phyloP scores from a whole-genome alignment of 2,797 vertebrate genomes.

The Onychomys torridus region DNA sequence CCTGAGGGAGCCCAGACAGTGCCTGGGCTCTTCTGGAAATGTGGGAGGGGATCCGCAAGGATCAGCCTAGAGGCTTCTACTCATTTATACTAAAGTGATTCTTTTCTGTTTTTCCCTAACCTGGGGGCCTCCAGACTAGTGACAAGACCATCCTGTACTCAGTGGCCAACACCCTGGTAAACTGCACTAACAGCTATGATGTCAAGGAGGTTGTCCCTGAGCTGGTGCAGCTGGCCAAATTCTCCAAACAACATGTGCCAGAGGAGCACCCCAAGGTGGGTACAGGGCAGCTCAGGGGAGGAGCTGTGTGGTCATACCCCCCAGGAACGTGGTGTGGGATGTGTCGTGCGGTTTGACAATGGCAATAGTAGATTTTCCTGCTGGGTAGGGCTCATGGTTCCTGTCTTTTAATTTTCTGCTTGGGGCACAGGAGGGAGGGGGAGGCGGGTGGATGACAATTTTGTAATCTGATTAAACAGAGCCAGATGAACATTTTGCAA shows the following conservation, averaged over 20 bases:
- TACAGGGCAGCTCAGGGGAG: rapidly evolving
- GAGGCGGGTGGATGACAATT: neutral
- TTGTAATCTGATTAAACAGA: neutral
- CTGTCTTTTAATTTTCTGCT: constrained; percentile 1
- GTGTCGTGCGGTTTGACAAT: rapidly evolving
- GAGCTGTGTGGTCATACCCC: no score
- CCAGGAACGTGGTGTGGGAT: neutral
- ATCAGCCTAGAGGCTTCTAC: neutral
- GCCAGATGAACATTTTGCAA: neutral
- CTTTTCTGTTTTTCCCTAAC: neutral
- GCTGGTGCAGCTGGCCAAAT: constrained; percentile 96
- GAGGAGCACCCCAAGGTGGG: constrained; percentile 98
- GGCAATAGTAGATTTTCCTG: neutral
- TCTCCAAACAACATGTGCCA: constrained; percentile 98
- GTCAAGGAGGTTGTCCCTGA: constrained; percentile 98
- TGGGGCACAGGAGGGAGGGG: rapidly evolving
- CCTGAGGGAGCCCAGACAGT: neutral
- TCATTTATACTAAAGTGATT: neutral
- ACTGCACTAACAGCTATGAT: constrained; percentile 98
- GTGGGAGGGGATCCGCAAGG: neutral
- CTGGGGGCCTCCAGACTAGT: constrained; percentile 87
- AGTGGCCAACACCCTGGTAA: constrained; percentile 94
- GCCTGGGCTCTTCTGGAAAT: neutral
- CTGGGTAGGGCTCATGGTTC: neutral
- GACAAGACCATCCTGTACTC: constrained; percentile 98